These are phyloP conservation scores for Lipophrys pholis DNA, from an alignment of 2,113 vertebrate species.

Conservation along the genomic window DNA sequence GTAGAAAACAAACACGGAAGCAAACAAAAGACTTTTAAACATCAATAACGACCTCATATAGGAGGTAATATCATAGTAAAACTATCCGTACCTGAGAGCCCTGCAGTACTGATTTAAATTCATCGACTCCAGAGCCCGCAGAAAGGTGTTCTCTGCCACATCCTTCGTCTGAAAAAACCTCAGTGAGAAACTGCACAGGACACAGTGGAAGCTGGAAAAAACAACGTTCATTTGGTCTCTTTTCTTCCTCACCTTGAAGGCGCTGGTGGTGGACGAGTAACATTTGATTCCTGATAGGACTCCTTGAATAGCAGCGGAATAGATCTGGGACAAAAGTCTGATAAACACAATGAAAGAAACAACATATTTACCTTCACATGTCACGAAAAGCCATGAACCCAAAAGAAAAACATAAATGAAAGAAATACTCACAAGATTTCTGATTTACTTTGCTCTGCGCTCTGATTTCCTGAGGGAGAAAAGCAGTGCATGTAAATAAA, in stretches of 20 bases:
- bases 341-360: background rate
- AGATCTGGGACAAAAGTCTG: slow-evolving; percentile 92
- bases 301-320: slow-evolving; percentile 90
- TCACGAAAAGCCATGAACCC: background rate
- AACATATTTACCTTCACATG: background rate
- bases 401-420: background rate
- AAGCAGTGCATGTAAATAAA: slow-evolving; percentile 5
- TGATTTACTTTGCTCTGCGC: slow-evolving; percentile 80
- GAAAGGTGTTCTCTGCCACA: slow-evolving; percentile 87
- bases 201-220: background rate
- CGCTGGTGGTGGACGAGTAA: slow-evolving; percentile 88
- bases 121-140: slow-evolving; percentile 81
- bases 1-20: slow-evolving; percentile 16
- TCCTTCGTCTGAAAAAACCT: slow-evolving; percentile 88
- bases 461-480: slow-evolving; percentile 82
- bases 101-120: slow-evolving; percentile 85
- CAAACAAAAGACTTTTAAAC: background rate
- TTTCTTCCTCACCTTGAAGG: slow-evolving; percentile 86
- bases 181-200: slow-evolving; percentile 6
- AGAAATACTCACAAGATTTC: slow-evolving; percentile 89
- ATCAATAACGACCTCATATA: too few relatives aligned
- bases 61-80: too few relatives aligned
- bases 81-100: slow-evolving; percentile 82
- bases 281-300: slow-evolving; percentile 93
- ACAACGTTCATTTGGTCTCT: background rate